phyloP scores from a whole-genome alignment of 2,797 vertebrate genomes.

The Lagocephalus sceleratus region DNA sequence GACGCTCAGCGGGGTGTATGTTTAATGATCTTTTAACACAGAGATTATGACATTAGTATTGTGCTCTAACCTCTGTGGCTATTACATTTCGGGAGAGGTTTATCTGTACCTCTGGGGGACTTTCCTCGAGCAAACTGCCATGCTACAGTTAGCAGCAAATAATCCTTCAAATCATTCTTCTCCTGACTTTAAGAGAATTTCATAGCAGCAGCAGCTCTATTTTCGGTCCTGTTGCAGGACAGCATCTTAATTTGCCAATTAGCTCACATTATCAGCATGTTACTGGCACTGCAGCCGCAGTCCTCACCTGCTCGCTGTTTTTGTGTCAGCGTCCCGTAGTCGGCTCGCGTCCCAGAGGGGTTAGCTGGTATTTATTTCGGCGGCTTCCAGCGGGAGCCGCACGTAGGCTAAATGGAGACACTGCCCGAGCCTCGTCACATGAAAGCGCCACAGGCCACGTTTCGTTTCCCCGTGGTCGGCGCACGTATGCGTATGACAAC shows the following conservation, averaged over 20 bases:
- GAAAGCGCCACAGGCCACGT: constrained; percentile 21
- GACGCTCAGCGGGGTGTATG: constrained; percentile 18
- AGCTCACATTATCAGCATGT: constrained; percentile 52
- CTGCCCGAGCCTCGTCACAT: constrained; percentile 72
- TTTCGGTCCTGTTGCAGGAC: constrained; percentile 18
- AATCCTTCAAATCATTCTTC: no score
- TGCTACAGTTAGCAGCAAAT: not conserved
- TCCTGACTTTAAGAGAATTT: no score
- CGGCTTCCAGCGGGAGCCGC: constrained; percentile 56
- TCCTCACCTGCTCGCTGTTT: constrained; percentile 37
- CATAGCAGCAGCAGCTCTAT: not conserved
- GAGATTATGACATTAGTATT: constrained; percentile 28
- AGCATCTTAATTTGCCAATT: constrained; percentile 52
- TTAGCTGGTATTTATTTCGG: constrained; percentile 60
- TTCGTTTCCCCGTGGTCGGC: constrained; percentile 34
- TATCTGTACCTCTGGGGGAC: not conserved
- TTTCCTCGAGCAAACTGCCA: not conserved
- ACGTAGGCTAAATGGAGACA: constrained; percentile 69
- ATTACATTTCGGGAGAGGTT: constrained; percentile 18
- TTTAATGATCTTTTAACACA: constrained; percentile 34
- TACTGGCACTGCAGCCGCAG: constrained; percentile 40
- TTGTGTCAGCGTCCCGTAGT: constrained; percentile 49
- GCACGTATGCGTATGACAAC: constrained; percentile 36
- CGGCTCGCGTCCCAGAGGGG: constrained; percentile 13
- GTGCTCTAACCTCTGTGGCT: constrained; percentile 22